phyloP scores from a whole-genome alignment of 2,113 vertebrate species.

The Ciconia stormi region DNA sequence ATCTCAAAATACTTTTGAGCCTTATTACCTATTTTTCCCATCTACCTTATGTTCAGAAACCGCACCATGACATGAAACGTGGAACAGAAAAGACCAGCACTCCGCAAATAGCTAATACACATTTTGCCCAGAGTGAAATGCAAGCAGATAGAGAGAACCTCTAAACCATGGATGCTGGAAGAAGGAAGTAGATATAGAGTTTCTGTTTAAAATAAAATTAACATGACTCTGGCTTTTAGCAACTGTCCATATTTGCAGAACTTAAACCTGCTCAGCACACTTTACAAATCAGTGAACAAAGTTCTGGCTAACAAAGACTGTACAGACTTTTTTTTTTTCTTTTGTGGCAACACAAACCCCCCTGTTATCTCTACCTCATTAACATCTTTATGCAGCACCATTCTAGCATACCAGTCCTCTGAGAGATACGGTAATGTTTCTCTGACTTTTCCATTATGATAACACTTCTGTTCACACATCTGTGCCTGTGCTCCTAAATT shows the following conservation, averaged over 20 bases:
- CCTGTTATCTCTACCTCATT: neutral
- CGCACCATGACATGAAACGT: neutral
- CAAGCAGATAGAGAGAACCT: neutral
- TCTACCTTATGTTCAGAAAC: neutral
- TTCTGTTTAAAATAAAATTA: neutral
- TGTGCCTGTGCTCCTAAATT: neutral
- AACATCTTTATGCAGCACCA: neutral
- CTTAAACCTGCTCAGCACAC: neutral
- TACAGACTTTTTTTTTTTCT: neutral
- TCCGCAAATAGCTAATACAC: neutral
- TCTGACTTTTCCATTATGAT: neutral
- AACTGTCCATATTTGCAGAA: neutral
- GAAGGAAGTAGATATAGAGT: neutral
- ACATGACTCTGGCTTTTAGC: neutral
- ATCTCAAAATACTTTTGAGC: neutral
- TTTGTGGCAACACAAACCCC: neutral
- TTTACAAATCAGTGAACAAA: neutral
- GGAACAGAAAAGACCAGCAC: neutral
- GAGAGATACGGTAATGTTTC: accelerated
- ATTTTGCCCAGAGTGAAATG: neutral
- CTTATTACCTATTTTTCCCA: neutral
- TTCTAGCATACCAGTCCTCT: neutral
- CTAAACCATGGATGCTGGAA: neutral
- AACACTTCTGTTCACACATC: neutral
- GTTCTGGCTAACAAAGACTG: neutral